Conservation (phyloP, 2,113 vertebrate genomes). For the Ivindomyrus marchei region DNA sequence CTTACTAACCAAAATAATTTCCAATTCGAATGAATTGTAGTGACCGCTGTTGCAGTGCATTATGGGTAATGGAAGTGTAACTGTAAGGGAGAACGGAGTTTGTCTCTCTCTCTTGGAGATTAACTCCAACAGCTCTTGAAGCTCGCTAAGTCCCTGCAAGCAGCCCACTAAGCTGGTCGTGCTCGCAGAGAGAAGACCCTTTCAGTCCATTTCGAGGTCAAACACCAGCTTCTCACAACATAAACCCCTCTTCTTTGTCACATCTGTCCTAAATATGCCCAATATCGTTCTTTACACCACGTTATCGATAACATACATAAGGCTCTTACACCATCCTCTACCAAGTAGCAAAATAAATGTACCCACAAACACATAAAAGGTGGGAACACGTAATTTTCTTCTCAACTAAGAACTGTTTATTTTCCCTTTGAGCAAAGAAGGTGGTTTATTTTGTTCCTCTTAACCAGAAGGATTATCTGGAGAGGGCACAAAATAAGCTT, state of each 20-base stretch:
- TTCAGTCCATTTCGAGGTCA: neutral
- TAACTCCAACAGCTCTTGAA: neutral
- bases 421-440: constrained; percentile 18
- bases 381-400: neutral
- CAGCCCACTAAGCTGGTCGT: neutral
- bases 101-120: neutral
- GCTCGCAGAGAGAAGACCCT: neutral
- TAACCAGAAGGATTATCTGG: constrained; percentile 52
- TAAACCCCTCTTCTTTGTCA: neutral
- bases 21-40: neutral
- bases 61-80: neutral
- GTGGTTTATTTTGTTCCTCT: constrained; percentile 32
- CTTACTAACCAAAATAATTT: neutral
- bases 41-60: neutral
- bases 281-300: neutral
- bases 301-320: neutral
- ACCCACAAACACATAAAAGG: neutral
- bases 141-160: neutral
- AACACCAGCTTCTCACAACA: neutral
- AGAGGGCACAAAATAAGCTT: constrained; percentile 48
- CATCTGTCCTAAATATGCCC: neutral
- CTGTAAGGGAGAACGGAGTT: neutral
- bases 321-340: neutral
- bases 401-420: constrained; percentile 3
- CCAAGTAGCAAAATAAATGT: neutral